These are phyloP conservation scores for Pagrus major DNA, from an alignment of 2,113 vertebrate species.

Conservation along the genomic window DNA sequence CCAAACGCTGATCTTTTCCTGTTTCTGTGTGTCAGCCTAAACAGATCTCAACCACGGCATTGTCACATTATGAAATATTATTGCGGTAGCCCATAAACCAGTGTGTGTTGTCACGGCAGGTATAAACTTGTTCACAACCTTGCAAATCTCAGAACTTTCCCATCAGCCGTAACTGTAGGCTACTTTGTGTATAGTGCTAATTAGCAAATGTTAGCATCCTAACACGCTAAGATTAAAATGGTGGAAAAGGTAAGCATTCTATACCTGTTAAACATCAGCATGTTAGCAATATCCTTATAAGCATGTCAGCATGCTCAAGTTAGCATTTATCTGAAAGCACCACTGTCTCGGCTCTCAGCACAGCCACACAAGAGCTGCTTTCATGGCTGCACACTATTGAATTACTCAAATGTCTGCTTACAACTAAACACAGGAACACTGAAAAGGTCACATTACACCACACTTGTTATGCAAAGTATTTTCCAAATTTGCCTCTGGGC, in stretches of 20 bases:
- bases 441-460: slow-evolving; percentile 1
- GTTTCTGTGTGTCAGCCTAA: too few relatives aligned
- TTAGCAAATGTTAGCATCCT: background rate
- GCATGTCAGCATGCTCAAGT: background rate
- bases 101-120: too few relatives aligned
- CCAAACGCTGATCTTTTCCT: too few relatives aligned
- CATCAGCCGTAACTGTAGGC: background rate
- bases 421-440: background rate
- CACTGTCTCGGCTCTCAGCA: background rate
- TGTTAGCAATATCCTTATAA: background rate
- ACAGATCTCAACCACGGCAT: too few relatives aligned
- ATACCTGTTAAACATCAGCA: background rate
- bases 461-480: background rate
- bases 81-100: too few relatives aligned
- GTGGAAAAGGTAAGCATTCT: background rate
- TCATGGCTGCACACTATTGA: background rate
- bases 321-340: background rate
- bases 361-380: background rate
- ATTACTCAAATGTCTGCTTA: background rate
- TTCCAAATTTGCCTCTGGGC: background rate
- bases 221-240: background rate
- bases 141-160: background rate
- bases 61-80: too few relatives aligned
- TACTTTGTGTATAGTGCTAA: background rate
- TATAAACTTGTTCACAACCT: too few relatives aligned